Base-by-base conservation (phyloP, 2,113 vertebrate genomes). In the Lepidothrix coronata region DNA sequence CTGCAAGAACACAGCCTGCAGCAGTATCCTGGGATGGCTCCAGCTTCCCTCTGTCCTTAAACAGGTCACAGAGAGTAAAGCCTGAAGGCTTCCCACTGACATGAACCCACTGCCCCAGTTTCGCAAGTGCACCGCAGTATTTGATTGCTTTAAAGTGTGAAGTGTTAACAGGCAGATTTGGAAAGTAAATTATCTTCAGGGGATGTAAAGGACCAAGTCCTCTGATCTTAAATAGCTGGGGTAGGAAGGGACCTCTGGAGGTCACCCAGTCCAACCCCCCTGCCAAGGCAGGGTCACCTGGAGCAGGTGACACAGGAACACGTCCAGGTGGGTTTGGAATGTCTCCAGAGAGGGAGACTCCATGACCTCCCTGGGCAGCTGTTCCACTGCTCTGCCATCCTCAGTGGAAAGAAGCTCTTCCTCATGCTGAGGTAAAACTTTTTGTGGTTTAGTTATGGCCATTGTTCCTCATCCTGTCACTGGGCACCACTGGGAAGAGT, bases 1-100 rank as follows among this genome's bases (percentile, higher is more conserved):
- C 59, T 88, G 66, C 58, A 61, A 41, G 85, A 88, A 55, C 75
- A 68, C n/a, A 94, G 79, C 72, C 79, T 73, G 86, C 72, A 93
- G 91, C 88, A 71, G 14, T 54, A 59, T 74, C 81, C 75, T 73
- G 83, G 0, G 3, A 90, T 39, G 71, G 71, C 78, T 95, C 57
- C 12, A 28, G 43, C 62, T 91, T 90, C 75, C 82, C 59, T 62
- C 41, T 70, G 79, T 91, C 67, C 85, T 85, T 17, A 83, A 91
- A 48, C 68, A 67, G 67, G 83, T 74, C 61, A 89, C 46, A 84
- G 61, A 48, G 51, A 85, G 78, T 12, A 59, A 91, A 87, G 90
- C 14, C 46, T 72, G 43, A 66, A 75, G 72, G 52, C 43, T 91
- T 93, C 44, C 49, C 55, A 86, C 46, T 43, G 55, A 80, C 83